Evolutionary conservation across 2,113 vertebrate genomes (phyloP), one percentile per base, ranked within the genome.

Genomic region (Athene cunicularia): DNA sequence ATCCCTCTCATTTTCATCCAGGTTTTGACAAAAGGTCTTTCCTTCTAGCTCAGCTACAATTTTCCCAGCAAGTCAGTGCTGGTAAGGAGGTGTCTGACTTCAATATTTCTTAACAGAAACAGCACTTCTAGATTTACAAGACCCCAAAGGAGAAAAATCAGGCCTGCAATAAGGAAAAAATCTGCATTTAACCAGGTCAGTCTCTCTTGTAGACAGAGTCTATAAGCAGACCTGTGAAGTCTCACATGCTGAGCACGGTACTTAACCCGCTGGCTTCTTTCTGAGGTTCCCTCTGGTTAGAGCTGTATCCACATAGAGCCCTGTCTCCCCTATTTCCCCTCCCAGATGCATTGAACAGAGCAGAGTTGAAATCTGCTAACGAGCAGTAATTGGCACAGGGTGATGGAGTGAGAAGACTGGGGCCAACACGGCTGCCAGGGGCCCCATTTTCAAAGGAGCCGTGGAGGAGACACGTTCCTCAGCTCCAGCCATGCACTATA

Each of bases 91-190:
- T 91, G 86, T 74, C 60, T 95, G 88, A 96, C 91, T 96, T 83
- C 56, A 81, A 11, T 92, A 94, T 95, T 96, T 77, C 88, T 74
- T 89, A 91, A 56, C 52, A 95, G 93, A 90, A 97, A 93, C 43
- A 87, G 43, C 56, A 71, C 27, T 93, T 88, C 33, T 30, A 75
- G n/a, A 27, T 97, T 95, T 95, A 95, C 76, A 87, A 91, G 94
- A n/a, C 88, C 86, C 83, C 39, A 55, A 55, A 95, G 89, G 50
- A 94, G 55, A 79, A 86, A 94, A 81, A 47, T 70, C 72, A 74
- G 32, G 43, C 50, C 45, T 80, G 43, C 67, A 94, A 33, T 70
- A 85, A 84, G 37, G 52, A 64, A 64, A 37, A 92, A 92, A 81
- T 14, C 64, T 91, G 73, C 5, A 26, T 79, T 90, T 74, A 96